These are phyloP conservation scores for Nomada ferruginata DNA, from an alignment of 2,888 invertebrate species.

Conservation along the genomic window DNA sequence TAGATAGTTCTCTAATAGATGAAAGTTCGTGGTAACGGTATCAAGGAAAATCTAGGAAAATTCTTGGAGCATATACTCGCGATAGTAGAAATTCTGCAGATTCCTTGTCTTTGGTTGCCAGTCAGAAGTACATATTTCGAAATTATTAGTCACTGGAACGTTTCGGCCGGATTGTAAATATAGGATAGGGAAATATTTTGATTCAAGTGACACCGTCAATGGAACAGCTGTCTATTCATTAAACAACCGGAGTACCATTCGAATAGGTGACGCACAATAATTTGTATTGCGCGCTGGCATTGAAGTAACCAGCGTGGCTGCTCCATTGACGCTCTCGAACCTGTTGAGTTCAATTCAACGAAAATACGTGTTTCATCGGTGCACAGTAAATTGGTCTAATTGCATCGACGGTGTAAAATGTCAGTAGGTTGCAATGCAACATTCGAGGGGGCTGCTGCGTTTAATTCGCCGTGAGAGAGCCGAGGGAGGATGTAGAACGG, in stretches of 20 bases:
- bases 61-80: not conserved
- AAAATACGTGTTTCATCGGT: slow-evolving; percentile 41
- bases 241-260: slow-evolving; percentile 1
- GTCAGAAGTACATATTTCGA: not conserved
- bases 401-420: slow-evolving; percentile 48
- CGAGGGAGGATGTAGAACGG: not conserved
- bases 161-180: not conserved
- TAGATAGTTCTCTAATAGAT: not conserved
- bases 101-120: too few relatives aligned
- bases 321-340: slow-evolving; percentile 48
- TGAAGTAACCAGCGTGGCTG: slow-evolving; percentile 31
- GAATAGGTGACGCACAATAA: slow-evolving; percentile 20
- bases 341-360: slow-evolving; percentile 48
- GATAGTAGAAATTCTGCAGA: not conserved
- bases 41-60: not conserved
- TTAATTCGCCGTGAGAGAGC: slow-evolving; percentile 52
- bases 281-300: slow-evolving; percentile 37
- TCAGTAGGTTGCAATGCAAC: slow-evolving; percentile 21
- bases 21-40: slow-evolving; percentile 6
- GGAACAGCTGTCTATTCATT: slow-evolving; percentile 20
- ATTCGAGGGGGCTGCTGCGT: slow-evolving; percentile 32
- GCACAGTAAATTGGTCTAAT: slow-evolving; percentile 44
- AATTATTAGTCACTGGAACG: not conserved
- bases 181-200: not conserved
- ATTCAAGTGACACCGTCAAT: slow-evolving; percentile 5